These are phyloP conservation scores for Danaus chrysippus DNA, from an alignment of 2,888 invertebrate species.

Conservation along the genomic window DNA sequence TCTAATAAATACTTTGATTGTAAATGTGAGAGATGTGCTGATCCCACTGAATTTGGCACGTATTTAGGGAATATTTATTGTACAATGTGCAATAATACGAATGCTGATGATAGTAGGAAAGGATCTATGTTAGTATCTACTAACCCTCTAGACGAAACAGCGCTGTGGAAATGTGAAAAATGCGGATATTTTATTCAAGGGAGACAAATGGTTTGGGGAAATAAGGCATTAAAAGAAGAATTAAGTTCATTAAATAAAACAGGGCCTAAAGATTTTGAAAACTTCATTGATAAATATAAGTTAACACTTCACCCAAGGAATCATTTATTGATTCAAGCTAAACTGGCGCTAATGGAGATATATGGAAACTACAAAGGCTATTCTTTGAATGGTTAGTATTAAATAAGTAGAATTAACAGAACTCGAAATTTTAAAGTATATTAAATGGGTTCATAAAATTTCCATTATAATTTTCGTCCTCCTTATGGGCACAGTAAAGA, in stretches of 20 bases:
- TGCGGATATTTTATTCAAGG: conserved; percentile 79
- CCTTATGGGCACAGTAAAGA: too few species aligned
- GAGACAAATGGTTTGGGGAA: conserved; percentile 80
- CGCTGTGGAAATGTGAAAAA: conserved; percentile 82
- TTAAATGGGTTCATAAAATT: too few species aligned
- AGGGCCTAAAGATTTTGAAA: conserved; percentile 78
- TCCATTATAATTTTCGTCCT: too few species aligned
- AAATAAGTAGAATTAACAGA: neutral
- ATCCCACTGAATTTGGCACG: conserved; percentile 84
- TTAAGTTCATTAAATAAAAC: conserved; percentile 75
- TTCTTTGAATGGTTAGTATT: conserved; percentile 68
- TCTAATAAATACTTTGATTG: conserved; percentile 84
- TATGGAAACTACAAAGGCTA: conserved; percentile 82
- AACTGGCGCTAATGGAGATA: conserved; percentile 83
- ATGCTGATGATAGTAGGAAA: conserved; percentile 38
- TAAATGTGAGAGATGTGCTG: conserved; percentile 81
- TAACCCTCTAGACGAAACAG: conserved; percentile 78
- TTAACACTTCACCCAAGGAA: conserved; percentile 83
- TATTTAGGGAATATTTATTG: conserved; percentile 82
- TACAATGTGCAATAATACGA: conserved; percentile 77
- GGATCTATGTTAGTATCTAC: conserved; percentile 78
- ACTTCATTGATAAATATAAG: conserved; percentile 81
- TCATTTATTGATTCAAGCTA: conserved; percentile 82
- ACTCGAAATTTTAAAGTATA: neutral
- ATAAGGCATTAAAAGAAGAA: conserved; percentile 81